Conservation (phyloP, 53 echinoderm and acorn worm genomes). For the Holothuria leucospilota region DNA sequence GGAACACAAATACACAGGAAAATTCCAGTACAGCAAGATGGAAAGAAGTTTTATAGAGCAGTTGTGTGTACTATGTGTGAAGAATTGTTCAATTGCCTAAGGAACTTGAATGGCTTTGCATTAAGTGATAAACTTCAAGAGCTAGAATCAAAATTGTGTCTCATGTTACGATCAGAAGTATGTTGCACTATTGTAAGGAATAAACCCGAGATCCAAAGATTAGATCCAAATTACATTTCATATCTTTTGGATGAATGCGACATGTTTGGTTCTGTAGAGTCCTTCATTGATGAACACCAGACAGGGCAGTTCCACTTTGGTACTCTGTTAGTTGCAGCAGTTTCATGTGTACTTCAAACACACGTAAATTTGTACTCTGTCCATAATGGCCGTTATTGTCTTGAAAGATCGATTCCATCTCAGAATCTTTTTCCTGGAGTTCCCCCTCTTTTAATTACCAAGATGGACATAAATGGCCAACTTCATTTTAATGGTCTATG, state of each 20-base stretch:
- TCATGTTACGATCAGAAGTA: not conserved
- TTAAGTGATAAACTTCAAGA: not conserved
- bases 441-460: not conserved
- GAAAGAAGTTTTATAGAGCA: not conserved
- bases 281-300: not conserved
- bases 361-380: not conserved
- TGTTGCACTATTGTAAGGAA: not conserved
- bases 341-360: not conserved
- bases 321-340: not conserved
- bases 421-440: not conserved
- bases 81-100: not conserved
- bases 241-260: not conserved
- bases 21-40: not conserved
- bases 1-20: not conserved
- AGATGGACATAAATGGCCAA: not conserved
- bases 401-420: not conserved
- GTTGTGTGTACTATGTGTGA: not conserved
- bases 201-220: not conserved
- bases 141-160: not conserved
- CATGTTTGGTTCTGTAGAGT: not conserved
- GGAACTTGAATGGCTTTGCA: not conserved
- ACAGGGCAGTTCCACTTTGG: not conserved
- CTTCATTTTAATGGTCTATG: not conserved
- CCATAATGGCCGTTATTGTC: not conserved
- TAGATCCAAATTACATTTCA: not conserved